A percentile compares a stretch with the other conserved stretches of the same genome.
Evolutionary conservation across 2,113 vertebrate species (phyloP).

Genomic region (Myxocyprinus asiaticus): DNA sequence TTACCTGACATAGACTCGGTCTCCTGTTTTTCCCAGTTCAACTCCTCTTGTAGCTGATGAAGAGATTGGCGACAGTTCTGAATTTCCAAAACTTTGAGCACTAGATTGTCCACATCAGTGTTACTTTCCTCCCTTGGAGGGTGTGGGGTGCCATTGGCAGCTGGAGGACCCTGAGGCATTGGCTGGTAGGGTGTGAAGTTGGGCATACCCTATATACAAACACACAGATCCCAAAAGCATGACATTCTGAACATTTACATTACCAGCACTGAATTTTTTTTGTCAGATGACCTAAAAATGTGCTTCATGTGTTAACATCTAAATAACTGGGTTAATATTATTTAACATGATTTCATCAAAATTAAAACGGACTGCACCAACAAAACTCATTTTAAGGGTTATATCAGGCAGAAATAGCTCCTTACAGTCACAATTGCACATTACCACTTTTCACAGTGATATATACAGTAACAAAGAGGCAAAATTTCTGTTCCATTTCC

Average conservation of each 20-base stretch:
- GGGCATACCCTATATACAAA: not conserved
- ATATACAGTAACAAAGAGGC: too few relatives aligned
- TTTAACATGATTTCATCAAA: too few relatives aligned
- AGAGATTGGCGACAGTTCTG: conserved; percentile 68
- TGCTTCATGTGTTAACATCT: too few relatives aligned
- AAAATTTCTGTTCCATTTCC: not conserved
- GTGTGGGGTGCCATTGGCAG: conserved; percentile 18
- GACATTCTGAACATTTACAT: not conserved
- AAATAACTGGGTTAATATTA: too few relatives aligned
- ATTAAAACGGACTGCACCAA: too few relatives aligned
- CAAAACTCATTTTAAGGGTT: too few relatives aligned
- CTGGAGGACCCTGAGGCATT: not conserved
- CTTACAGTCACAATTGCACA: too few relatives aligned
- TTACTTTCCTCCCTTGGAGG: not conserved
- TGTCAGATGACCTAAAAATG: too few relatives aligned
- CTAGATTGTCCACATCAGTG: conserved; percentile 60
- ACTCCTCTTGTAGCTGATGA: conserved; percentile 72
- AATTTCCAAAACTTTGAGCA: conserved; percentile 67
- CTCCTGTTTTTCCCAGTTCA: conserved; percentile 76
- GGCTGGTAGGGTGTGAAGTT: not conserved
- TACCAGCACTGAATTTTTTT: too few relatives aligned
- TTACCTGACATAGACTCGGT: conserved; percentile 68
- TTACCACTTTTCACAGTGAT: too few relatives aligned
- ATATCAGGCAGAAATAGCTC: too few relatives aligned
- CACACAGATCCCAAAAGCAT: not conserved